Conservation (phyloP, 1,140 invertebrate species). For the Diplogasteroides magnus region DNA sequence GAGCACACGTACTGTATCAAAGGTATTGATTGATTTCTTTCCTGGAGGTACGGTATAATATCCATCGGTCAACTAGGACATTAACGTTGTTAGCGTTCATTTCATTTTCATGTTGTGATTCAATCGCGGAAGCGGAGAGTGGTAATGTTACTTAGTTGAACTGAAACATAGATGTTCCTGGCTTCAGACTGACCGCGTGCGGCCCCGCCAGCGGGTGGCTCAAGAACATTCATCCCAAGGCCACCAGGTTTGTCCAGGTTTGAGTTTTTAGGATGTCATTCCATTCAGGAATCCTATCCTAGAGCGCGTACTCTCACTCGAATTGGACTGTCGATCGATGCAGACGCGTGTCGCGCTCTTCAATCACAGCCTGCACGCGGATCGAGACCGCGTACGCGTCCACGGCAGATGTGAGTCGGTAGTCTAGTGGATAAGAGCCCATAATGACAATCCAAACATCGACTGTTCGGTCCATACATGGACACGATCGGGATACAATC, state of each 20-base stretch:
- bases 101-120: too few relatives aligned
- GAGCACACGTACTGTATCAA: constrained; percentile 15
- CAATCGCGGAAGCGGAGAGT: too few relatives aligned
- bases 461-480: too few relatives aligned
- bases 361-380: constrained; percentile 36
- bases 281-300: constrained; percentile 15
- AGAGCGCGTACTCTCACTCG: constrained; percentile 3
- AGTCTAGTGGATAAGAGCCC: too few relatives aligned
- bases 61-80: too few relatives aligned
- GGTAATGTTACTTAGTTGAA: neutral
- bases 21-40: too few relatives aligned
- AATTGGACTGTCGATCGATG: constrained; percentile 38
- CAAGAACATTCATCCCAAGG: neutral
- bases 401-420: constrained; percentile 45
- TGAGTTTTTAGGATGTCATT: too few relatives aligned
- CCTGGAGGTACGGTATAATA: too few relatives aligned
- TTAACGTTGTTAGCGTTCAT: too few relatives aligned
- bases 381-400: constrained; percentile 42
- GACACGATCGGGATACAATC: too few relatives aligned
- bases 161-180: neutral
- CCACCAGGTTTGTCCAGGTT: too few relatives aligned
- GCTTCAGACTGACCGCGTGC: neutral
- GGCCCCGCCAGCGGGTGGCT: neutral
- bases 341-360: constrained; percentile 31
- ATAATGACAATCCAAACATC: too few relatives aligned